These are phyloP conservation scores for Galerucella calmariensis DNA, from an alignment of 2,888 invertebrate genomes.

Conservation along the genomic window DNA sequence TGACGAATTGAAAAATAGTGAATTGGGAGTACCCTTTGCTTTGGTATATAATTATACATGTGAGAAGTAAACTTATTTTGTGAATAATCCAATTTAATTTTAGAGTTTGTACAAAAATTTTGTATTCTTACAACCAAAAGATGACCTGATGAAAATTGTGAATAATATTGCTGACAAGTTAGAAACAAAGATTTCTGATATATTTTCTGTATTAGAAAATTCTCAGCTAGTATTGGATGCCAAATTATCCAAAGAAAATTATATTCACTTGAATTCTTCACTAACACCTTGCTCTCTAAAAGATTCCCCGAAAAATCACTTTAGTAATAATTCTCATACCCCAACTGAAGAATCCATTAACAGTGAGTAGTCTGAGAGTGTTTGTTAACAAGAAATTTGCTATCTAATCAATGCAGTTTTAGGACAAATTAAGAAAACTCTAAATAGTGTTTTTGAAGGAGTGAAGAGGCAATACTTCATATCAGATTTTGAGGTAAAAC, in stretches of 20 bases:
- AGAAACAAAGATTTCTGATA: slow-evolving; percentile 49
- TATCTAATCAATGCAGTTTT: slow-evolving; percentile 54
- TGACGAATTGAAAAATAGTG: slow-evolving; percentile 57
- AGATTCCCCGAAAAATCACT: slow-evolving; percentile 16
- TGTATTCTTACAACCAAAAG: slow-evolving; percentile 54
- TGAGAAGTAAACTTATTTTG: not conserved
- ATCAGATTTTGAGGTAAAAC: slow-evolving; percentile 56
- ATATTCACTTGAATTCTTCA: slow-evolving; percentile 32
- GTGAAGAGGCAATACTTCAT: slow-evolving; percentile 62
- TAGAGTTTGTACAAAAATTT: slow-evolving; percentile 61
- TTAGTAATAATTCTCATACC: slow-evolving; percentile 13
- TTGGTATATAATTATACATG: slow-evolving; percentile 51
- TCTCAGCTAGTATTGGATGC: slow-evolving; percentile 56
- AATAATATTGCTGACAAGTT: slow-evolving; percentile 57
- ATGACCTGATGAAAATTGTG: slow-evolving; percentile 56
- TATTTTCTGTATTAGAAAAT: slow-evolving; percentile 57
- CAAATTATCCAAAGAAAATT: slow-evolving; percentile 43
- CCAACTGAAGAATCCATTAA: slow-evolving; percentile 5
- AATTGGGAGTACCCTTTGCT: slow-evolving; percentile 59
- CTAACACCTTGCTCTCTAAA: slow-evolving; percentile 36
- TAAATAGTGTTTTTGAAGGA: slow-evolving; percentile 53
- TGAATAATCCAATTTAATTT: slow-evolving; percentile 39
- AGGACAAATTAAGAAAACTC: slow-evolving; percentile 52
- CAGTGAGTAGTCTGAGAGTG: slow-evolving; percentile 6
- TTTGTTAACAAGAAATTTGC: not conserved